phyloP scores from a whole-genome alignment of 2,797 vertebrate species.

The Anomalospiza imberbis region DNA sequence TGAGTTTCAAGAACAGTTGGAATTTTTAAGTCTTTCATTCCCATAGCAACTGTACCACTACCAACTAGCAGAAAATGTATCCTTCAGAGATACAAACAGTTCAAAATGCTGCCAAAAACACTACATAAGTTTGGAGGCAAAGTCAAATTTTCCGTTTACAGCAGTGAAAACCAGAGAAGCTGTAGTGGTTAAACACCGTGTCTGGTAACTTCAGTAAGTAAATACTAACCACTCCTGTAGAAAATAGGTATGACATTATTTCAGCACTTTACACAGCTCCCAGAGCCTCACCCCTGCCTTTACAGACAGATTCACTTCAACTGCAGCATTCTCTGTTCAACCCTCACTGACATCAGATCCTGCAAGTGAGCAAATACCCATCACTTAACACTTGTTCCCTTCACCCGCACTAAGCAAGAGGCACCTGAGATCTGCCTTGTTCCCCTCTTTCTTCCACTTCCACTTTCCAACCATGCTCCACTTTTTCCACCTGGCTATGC shows the following conservation, averaged over 20 bases:
- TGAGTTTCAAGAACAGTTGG: not conserved
- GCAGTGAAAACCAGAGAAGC: not conserved
- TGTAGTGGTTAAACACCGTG: not conserved
- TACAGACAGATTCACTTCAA: not conserved
- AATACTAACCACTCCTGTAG: not conserved
- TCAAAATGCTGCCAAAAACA: not conserved
- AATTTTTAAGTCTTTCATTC: constrained; percentile 7
- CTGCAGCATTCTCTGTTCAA: not conserved
- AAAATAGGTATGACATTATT: not conserved
- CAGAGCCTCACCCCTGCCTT: not conserved
- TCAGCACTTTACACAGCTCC: not conserved
- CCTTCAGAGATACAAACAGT: not conserved
- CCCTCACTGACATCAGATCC: not conserved
- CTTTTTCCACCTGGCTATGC: not conserved
- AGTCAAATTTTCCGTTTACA: not conserved
- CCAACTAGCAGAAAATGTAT: not conserved
- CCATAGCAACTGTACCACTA: constrained; percentile 25
- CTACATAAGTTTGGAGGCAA: not conserved
- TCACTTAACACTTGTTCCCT: not conserved
- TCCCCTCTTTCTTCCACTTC: not conserved
- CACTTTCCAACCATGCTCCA: no score
- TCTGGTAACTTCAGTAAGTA: not conserved
- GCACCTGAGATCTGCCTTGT: not conserved
- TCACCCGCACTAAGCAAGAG: not conserved
- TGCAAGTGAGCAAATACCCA: not conserved